These are phyloP conservation scores for Reinhardtius hippoglossoides DNA, from an alignment of 2,113 vertebrate species.

Conservation along the genomic window DNA sequence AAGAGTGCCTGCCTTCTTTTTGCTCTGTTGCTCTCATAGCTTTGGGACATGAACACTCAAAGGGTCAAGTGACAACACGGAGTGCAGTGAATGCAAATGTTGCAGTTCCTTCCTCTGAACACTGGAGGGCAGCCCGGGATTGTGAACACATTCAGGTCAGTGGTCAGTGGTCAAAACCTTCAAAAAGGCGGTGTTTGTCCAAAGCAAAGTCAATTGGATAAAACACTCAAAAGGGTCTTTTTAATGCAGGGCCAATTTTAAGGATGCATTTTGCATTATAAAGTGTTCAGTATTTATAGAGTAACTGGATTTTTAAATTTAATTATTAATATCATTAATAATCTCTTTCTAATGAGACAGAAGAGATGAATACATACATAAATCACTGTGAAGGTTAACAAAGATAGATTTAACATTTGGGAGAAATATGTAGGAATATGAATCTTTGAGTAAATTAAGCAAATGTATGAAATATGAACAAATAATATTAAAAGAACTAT, in stretches of 20 bases:
- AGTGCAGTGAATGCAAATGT: neutral
- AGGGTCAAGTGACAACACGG: neutral
- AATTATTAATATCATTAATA: too few relatives aligned
- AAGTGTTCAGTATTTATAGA: too few relatives aligned
- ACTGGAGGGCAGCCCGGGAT: slow-evolving; percentile 18
- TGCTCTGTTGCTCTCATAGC: neutral
- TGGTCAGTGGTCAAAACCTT: neutral
- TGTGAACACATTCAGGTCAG: neutral
- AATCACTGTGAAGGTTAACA: too few relatives aligned
- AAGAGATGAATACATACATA: too few relatives aligned
- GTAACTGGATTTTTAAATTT: too few relatives aligned
- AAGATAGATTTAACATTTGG: too few relatives aligned
- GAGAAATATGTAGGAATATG: too few relatives aligned
- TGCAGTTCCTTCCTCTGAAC: slow-evolving; percentile 29
- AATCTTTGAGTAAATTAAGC: too few relatives aligned
- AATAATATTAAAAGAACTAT: too few relatives aligned
- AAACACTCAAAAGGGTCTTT: neutral
- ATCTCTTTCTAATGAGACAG: too few relatives aligned
- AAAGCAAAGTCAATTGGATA: neutral
- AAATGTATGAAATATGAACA: too few relatives aligned
- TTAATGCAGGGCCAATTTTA: neutral
- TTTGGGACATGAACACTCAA: slow-evolving; percentile 1
- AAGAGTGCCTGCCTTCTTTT: neutral
- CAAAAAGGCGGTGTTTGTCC: neutral
- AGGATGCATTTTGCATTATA: too few relatives aligned